Evolutionary conservation across 2,888 invertebrate species (phyloP), one percentile per base, ranked within the genome.

Genomic region (Stenurella melanura): DNA sequence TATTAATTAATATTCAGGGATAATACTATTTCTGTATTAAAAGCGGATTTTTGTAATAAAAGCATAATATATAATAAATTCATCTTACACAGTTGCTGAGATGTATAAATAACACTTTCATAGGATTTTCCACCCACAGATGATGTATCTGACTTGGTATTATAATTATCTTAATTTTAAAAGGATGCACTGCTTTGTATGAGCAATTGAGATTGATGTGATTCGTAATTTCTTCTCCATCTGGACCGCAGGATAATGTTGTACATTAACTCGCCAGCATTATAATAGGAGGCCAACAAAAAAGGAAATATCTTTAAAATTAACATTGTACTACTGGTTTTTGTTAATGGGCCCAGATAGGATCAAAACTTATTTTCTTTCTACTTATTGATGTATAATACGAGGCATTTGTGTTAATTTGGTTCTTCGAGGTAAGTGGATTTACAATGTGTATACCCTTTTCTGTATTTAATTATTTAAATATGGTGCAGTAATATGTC

Each of bases 251-350:
- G 50, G 50, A 50, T 50, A n/a, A 50, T 50, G 12, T 2, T 50
- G 50, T 50, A 50, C 50, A 50, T 50, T 50, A 50, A 5, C 50
- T 50, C 15, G n/a, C 50, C 15, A 42, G 6, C 50, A 50, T 7
- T n/a, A 50, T 50, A 50, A 50, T 50, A 15, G 2, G 42, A 42
- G 42, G n/a, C n/a, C 50, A 50, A 50, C 50, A 50, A 50, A 50
- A 50, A 50, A 50, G 50, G 50, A 50, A 50, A n/a, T 50, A n/a
- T 50, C n/a, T 50, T 50, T n/a, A 50, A 50, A 50, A 50, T 50
- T 50, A 50, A 50, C 50, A 50, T 50, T 50, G 50, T n/a, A 50
- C 50, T 50, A n/a, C n/a, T 42, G 42, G 42, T 50, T 50, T 50
- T 50, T 50, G 50, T 50, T n/a, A 50, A 50, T 50, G 50, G 50